Percentiles rank a stretch among this genome's conserved stretches.
Conservation (phyloP, 2,888 invertebrate genomes). For the Silvanus unidentatus region DNA sequence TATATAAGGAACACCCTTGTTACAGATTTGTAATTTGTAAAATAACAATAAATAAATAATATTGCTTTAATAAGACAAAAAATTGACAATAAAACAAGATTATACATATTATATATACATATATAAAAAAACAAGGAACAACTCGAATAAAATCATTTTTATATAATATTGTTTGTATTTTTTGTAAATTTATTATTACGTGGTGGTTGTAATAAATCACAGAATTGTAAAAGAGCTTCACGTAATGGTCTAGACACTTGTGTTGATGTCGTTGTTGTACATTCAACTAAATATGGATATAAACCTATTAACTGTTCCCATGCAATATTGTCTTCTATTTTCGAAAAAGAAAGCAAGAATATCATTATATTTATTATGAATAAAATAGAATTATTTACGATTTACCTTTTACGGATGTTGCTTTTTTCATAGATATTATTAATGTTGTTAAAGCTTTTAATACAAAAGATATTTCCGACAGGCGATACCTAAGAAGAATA, state of each 20-base stretch:
- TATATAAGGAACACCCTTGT: too few relatives aligned
- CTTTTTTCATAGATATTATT: conserved; percentile 86
- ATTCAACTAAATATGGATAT: conserved; percentile 85
- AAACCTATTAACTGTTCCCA: conserved; percentile 91
- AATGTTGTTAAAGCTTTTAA: conserved; percentile 90
- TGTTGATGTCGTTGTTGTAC: conserved; percentile 72
- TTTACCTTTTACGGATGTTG: conserved; percentile 76
- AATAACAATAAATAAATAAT: too few relatives aligned
- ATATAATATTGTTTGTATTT: conserved; percentile 11
- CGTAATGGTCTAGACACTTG: conserved; percentile 74
- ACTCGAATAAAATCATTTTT: not conserved
- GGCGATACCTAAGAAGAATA: conserved; percentile 69
- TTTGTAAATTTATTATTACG: conserved; percentile 11
- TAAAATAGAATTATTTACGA: conserved; percentile 2
- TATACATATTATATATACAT: too few relatives aligned
- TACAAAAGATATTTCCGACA: conserved; percentile 94
- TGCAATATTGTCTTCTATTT: conserved; percentile 76
- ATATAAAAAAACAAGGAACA: too few relatives aligned
- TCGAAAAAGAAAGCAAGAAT: conserved; percentile 3
- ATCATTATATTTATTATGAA: conserved; percentile 7
- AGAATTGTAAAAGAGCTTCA: conserved; percentile 84
- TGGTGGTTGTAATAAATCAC: conserved; percentile 70
- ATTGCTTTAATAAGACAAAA: too few relatives aligned
- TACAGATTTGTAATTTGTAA: too few relatives aligned
- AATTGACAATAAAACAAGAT: too few relatives aligned